Percentiles rank a stretch among this genome's conserved stretches.
phyloP scores from a whole-genome alignment of 2,113 vertebrate species.

The Phylloscopus whistleri region DNA sequence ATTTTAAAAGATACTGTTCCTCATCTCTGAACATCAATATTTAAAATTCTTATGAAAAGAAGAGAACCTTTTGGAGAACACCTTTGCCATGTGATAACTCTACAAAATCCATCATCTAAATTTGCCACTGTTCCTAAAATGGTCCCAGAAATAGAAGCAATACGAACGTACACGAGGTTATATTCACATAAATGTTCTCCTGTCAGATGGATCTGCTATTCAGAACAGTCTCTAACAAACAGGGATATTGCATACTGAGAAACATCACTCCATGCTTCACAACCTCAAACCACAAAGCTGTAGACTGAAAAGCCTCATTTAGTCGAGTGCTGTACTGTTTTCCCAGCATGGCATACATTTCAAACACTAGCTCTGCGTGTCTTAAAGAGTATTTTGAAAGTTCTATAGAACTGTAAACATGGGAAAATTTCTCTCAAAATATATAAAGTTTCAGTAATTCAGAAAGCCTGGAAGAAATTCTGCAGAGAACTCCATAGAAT shows the following conservation, averaged over 20 bases:
- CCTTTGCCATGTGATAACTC: not conserved
- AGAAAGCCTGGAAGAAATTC: not conserved
- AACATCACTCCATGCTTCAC: not conserved
- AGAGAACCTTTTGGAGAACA: not conserved
- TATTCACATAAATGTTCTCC: not conserved
- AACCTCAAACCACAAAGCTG: not conserved
- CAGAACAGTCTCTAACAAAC: not conserved
- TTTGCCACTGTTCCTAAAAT: not conserved
- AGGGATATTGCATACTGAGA: not conserved
- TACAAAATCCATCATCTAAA: not conserved
- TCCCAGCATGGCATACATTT: not conserved
- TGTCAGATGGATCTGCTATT: not conserved
- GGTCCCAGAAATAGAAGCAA: not conserved
- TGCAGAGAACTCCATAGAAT: not conserved
- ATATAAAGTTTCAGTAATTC: not conserved
- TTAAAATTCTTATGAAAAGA: not conserved
- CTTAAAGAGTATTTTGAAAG: not conserved
- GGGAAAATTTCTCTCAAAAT: not conserved
- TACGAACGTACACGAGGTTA: not conserved
- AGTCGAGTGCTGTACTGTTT: not conserved
- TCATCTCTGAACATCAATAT: not conserved
- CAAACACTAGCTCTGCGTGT: not conserved
- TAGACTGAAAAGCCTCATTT: rapidly evolving
- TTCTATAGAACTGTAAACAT: not conserved
- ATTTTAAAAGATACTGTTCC: not conserved